These are phyloP conservation scores for Pyrrhopygopsis socrates DNA, from an alignment of 2,888 invertebrate genomes.

Conservation along the genomic window DNA sequence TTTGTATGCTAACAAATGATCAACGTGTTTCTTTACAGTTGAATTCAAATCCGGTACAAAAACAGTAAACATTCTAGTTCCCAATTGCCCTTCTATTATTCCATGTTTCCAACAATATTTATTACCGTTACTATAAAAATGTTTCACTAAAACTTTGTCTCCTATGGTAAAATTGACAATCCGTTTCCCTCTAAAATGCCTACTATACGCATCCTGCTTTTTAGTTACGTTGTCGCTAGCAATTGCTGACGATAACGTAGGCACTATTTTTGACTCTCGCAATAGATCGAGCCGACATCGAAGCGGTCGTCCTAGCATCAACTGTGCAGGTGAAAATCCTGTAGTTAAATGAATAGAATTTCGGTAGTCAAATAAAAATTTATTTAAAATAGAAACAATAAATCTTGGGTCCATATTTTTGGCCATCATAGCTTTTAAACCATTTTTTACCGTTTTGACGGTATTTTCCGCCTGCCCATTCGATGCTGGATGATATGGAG, in stretches of 20 bases:
- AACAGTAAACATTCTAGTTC: slow-evolving; percentile 26
- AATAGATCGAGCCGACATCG: slow-evolving; percentile 61
- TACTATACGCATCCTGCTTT: slow-evolving; percentile 51
- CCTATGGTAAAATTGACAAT: slow-evolving; percentile 26
- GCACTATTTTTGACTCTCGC: not conserved
- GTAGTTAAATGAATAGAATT: slow-evolving; percentile 66
- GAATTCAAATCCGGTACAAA: slow-evolving; percentile 23
- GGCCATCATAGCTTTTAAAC: slow-evolving; percentile 52
- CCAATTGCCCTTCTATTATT: slow-evolving; percentile 11
- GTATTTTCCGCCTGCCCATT: slow-evolving; percentile 72
- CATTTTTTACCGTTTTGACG: slow-evolving; percentile 71
- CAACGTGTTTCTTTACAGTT: slow-evolving; percentile 41
- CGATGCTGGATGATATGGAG: slow-evolving; percentile 63
- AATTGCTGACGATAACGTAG: not conserved
- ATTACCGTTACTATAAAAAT: slow-evolving; percentile 45
- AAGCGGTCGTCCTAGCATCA: slow-evolving; percentile 58
- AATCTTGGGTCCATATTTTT: not conserved
- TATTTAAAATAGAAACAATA: slow-evolving; percentile 47
- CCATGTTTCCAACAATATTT: slow-evolving; percentile 43
- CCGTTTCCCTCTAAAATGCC: slow-evolving; percentile 37
- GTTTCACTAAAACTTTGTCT: slow-evolving; percentile 45
- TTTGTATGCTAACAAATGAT: not conserved
- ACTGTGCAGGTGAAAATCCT: slow-evolving; percentile 59
- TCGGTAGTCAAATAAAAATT: slow-evolving; percentile 61
- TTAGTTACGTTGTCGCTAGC: slow-evolving; percentile 39